Percentiles rank a stretch among this genome's conserved stretches.
Evolutionary conservation across 2,113 vertebrate species (phyloP).

Genomic region (Oenanthe oenanthe): DNA sequence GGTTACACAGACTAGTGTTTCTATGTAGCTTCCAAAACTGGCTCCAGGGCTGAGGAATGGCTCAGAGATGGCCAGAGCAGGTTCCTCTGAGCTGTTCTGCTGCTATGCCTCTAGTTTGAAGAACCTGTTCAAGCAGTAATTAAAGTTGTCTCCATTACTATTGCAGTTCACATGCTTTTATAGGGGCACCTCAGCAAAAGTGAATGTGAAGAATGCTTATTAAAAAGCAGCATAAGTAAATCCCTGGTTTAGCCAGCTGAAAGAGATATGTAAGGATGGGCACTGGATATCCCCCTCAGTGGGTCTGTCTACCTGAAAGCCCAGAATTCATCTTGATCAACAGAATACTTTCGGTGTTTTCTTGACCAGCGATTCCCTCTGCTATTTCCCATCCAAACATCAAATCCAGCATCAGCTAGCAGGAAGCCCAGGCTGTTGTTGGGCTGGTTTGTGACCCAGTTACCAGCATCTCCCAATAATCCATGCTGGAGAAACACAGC

Average conservation of each 20-base stretch:
- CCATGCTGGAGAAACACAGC: conserved; percentile 87
- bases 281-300: neutral
- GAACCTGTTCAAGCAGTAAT: neutral
- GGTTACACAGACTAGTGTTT: neutral
- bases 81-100: neutral
- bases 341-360: conserved; percentile 74
- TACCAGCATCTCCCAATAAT: conserved; percentile 83
- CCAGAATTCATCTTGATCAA: conserved; percentile 81
- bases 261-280: neutral
- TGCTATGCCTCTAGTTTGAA: neutral
- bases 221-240: neutral
- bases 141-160: neutral
- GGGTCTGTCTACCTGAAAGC: conserved; percentile 80
- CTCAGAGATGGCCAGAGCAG: neutral
- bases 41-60: neutral
- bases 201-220: neutral
- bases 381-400: conserved; percentile 91
- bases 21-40: neutral
- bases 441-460: conserved; percentile 85
- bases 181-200: neutral
- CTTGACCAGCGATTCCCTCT: conserved; percentile 88
- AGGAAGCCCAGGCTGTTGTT: conserved; percentile 85
- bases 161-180: neutral
- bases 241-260: neutral
- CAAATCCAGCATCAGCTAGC: conserved; percentile 85